phyloP scores from a whole-genome alignment of 1,140 invertebrate genomes.

The Asobara japonica region DNA sequence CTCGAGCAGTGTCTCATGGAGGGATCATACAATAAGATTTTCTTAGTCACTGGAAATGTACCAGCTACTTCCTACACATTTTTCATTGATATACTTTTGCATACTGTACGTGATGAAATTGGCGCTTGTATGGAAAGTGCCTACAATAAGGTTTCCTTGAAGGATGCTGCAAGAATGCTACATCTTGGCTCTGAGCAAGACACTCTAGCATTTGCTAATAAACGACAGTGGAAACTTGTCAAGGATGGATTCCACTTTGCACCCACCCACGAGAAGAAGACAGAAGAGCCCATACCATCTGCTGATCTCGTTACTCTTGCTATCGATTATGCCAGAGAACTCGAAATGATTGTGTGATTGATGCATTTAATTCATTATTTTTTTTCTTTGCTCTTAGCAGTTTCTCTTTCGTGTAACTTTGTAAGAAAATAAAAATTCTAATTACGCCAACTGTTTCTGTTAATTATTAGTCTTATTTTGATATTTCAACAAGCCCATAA shows the following conservation, averaged over 20 bases:
- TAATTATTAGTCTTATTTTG: no score
- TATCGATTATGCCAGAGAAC: slow-evolving; percentile 96
- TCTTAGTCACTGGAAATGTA: slow-evolving; percentile 91
- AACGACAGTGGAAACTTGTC: slow-evolving; percentile 83
- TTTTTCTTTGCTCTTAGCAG: background rate
- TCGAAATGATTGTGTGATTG: slow-evolving; percentile 98
- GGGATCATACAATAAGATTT: slow-evolving; percentile 98
- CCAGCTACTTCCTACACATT: slow-evolving; percentile 95
- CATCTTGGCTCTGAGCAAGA: slow-evolving; percentile 83
- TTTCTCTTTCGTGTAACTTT: background rate
- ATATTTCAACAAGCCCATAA: no score
- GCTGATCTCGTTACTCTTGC: slow-evolving; percentile 90
- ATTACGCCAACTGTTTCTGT: no score
- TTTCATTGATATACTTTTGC: slow-evolving; percentile 96
- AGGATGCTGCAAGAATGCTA: slow-evolving; percentile 89
- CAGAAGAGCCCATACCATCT: slow-evolving; percentile 87
- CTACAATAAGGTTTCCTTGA: slow-evolving; percentile 88
- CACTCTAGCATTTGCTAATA: slow-evolving; percentile 82
- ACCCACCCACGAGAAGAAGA: slow-evolving; percentile 76
- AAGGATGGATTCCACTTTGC: slow-evolving; percentile 85
- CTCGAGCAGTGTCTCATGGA: slow-evolving; percentile 99
- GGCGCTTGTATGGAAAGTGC: slow-evolving; percentile 96
- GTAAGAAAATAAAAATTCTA: background rate
- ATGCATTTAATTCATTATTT: background rate
- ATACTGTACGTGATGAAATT: slow-evolving; percentile 97